These are phyloP conservation scores for Macroglossus sobrinus DNA, from an alignment of 2,113 vertebrate genomes.

Conservation along the genomic window DNA sequence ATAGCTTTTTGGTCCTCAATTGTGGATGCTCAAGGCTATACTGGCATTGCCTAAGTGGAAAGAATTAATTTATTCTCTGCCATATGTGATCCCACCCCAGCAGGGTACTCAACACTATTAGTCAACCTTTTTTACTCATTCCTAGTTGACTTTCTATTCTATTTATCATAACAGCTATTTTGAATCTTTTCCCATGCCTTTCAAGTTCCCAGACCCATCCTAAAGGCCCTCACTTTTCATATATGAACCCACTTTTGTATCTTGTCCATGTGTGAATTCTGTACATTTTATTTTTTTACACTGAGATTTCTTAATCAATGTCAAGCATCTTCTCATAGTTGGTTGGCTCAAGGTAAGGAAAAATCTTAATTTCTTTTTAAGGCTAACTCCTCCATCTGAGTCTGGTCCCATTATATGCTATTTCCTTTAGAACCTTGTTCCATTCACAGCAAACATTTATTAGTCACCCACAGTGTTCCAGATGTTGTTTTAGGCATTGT, in stretches of 20 bases:
- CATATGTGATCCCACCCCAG: not conserved
- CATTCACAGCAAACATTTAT: not conserved
- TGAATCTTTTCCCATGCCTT: not conserved
- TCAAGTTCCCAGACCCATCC: not conserved
- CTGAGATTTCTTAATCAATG: not conserved
- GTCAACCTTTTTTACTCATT: not conserved
- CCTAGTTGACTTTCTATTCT: not conserved
- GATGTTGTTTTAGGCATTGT: not conserved
- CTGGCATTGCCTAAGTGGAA: not conserved
- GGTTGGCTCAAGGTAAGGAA: not conserved
- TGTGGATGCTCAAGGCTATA: not conserved
- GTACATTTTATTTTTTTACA: not conserved
- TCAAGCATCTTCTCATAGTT: not conserved
- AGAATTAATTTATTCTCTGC: constrained; percentile 44
- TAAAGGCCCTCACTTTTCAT: not conserved
- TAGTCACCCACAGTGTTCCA: not conserved
- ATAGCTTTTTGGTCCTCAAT: not conserved
- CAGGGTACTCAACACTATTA: not conserved
- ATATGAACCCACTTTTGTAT: not conserved
- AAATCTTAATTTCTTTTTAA: not conserved
- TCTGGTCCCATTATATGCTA: not conserved
- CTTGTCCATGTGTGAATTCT: not conserved
- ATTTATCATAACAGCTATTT: not conserved
- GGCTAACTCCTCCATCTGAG: not conserved
- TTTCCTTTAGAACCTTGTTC: not conserved